Conservation (phyloP, 2,113 vertebrate species). For the Pelecanoides urinatrix region DNA sequence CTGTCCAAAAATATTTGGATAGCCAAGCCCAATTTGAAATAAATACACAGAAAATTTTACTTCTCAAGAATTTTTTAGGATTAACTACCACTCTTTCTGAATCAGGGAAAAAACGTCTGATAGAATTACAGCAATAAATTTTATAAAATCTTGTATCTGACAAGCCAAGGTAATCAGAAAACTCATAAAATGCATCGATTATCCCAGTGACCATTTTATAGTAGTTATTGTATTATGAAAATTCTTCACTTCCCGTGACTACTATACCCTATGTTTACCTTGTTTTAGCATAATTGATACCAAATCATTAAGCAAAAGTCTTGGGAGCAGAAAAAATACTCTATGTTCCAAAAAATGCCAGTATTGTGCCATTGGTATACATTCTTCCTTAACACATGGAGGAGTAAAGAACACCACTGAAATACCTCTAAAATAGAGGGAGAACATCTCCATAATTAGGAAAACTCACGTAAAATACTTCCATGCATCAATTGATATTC, state of each 20-base stretch:
- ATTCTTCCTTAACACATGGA: neutral
- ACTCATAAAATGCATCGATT: neutral
- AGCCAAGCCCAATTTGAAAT: constrained; percentile 45
- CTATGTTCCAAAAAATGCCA: neutral
- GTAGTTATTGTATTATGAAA: neutral
- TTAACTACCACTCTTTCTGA: constrained; percentile 4
- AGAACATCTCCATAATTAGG: neutral
- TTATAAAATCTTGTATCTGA: neutral
- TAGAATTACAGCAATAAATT: constrained; percentile 6
- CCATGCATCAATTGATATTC: constrained; percentile 46
- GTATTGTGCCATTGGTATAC: neutral
- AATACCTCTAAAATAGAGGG: neutral
- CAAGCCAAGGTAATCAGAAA: neutral
- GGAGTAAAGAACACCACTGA: neutral
- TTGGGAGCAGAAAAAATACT: neutral
- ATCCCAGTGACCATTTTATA: neutral
- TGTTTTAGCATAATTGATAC: neutral
- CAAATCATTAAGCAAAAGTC: neutral
- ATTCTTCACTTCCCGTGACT: neutral
- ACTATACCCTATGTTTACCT: neutral
- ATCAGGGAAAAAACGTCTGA: neutral
- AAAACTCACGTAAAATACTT: neutral
- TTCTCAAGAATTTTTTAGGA: constrained; percentile 3
- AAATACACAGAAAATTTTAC: constrained; percentile 9
- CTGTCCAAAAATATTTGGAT: neutral